phyloP scores from a whole-genome alignment of 2,797 vertebrate species.

The Pampus argenteus region DNA sequence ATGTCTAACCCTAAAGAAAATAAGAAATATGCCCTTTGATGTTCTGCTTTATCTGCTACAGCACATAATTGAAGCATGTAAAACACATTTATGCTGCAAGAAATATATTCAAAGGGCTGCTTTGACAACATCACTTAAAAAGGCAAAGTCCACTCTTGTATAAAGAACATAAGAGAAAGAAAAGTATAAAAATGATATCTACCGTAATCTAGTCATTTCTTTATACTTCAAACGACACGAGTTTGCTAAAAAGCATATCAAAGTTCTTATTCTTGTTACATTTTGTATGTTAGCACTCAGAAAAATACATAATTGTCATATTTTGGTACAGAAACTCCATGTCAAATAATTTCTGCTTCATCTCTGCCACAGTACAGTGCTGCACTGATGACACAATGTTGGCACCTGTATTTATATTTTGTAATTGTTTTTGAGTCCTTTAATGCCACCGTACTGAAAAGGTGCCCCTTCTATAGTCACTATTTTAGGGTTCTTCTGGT shows the following conservation, averaged over 20 bases:
- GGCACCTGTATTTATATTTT: neutral
- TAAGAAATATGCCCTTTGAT: conserved; percentile 4
- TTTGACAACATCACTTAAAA: conserved; percentile 1
- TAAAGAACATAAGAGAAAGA: neutral
- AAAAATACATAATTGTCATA: neutral
- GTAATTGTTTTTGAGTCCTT: neutral
- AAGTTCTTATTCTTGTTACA: neutral
- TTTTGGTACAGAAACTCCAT: too few relatives aligned
- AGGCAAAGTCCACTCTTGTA: neutral
- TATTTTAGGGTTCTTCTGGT: neutral
- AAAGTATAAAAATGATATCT: neutral
- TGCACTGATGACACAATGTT: neutral
- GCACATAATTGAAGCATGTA: conserved; percentile 10
- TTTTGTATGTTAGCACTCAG: neutral
- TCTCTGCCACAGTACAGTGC: neutral
- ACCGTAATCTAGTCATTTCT: neutral
- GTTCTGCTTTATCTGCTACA: conserved; percentile 20
- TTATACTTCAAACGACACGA: neutral
- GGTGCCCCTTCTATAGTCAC: neutral
- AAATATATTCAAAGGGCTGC: conserved; percentile 8
- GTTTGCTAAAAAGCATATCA: neutral
- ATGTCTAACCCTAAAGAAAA: conserved; percentile 6
- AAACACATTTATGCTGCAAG: neutral
- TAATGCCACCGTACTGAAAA: neutral
- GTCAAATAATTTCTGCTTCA: neutral